Evolutionary conservation across 2,113 vertebrate genomes (phyloP), one percentile per base, ranked within the genome.

Genomic region (Oxyruncus cristatus): DNA sequence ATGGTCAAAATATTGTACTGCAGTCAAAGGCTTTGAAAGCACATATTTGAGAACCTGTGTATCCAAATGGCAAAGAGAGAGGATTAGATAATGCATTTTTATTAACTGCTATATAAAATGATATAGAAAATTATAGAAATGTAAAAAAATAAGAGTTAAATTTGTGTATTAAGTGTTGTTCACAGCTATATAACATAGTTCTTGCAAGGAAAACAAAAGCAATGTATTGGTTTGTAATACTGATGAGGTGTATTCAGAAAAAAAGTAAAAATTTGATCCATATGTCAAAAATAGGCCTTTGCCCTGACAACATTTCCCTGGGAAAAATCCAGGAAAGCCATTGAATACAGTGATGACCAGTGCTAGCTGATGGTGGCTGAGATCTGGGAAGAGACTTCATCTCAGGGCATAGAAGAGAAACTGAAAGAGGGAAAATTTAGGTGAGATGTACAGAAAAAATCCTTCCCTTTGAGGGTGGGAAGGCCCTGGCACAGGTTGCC

Each of bases 21-120:
- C 59, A 81, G 72, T 89, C 67, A 59, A 72, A 95, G 58, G 94
- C 67, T 52, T 95, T 95, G 9, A 79, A 92, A 91, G 47, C 16
- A 86, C 46, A 26, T 62, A 32, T 92, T 79, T 46, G 75, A 89
- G 80, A 80, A 23, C 35, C 12, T 81, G 18, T 30, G n/a, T 65
- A 56, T 70, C 35, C 72, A 61, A 94, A 42, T 5, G 32, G 59
- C 33, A 56, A 35, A 87, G 41, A 66, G 21, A 55, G 14, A 35
- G 14, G 15, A 67, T 22, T 35, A 86, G 71, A 24, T 17, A 56
- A 63, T 56, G 14, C 3, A 19, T 55, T 76, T 32, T 65, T 88
- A 52, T 17, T 75, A 90, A 89, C 23, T 30, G 6, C 24, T 80
- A 4, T 3, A 3, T n/a, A 72, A 44, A 24, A 15, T n/a, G n/a